A percentile compares a stretch with the other conserved stretches of the same genome.
Conservation (phyloP, 2,888 invertebrate species). For the Cacoxenus indagator region DNA sequence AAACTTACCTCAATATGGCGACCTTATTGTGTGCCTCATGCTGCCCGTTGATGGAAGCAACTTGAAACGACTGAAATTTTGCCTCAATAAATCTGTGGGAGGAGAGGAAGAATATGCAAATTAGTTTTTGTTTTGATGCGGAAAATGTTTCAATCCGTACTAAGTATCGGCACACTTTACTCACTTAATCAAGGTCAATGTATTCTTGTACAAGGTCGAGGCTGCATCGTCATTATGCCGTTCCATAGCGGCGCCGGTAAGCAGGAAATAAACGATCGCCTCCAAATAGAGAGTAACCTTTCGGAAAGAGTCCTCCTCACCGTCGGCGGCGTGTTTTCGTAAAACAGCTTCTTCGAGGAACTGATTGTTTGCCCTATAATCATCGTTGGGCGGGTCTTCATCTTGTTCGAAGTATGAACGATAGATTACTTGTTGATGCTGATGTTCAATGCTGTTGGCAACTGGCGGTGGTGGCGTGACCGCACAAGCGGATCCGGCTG, state of each 20-base stretch:
- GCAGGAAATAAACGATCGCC: conserved; percentile 91
- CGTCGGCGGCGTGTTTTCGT: conserved; percentile 88
- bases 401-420: conserved; percentile 70
- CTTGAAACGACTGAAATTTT: conserved; percentile 78
- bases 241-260: conserved; percentile 92
- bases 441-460: conserved; percentile 44
- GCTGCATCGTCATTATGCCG: conserved; percentile 84
- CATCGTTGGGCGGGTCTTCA: conserved; percentile 65
- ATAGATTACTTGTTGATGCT: conserved; percentile 57
- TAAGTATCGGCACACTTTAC: conserved; percentile 63
- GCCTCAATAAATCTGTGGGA: conserved; percentile 78
- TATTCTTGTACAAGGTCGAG: conserved; percentile 94
- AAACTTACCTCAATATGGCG: conserved; percentile 78
- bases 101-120: neutral
- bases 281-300: conserved; percentile 93
- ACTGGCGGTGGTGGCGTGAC: conserved; percentile 39
- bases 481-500: conserved; percentile 31
- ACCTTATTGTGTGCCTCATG: conserved; percentile 76
- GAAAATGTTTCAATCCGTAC: neutral
- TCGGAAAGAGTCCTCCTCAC: conserved; percentile 84
- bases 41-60: conserved; percentile 72
- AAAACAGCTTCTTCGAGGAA: conserved; percentile 89
- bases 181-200: conserved; percentile 83
- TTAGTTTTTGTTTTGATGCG: neutral
- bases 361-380: conserved; percentile 63